Base-by-base conservation (phyloP, 2,888 invertebrate species). In the Scrobipalpa atriplicella region DNA sequence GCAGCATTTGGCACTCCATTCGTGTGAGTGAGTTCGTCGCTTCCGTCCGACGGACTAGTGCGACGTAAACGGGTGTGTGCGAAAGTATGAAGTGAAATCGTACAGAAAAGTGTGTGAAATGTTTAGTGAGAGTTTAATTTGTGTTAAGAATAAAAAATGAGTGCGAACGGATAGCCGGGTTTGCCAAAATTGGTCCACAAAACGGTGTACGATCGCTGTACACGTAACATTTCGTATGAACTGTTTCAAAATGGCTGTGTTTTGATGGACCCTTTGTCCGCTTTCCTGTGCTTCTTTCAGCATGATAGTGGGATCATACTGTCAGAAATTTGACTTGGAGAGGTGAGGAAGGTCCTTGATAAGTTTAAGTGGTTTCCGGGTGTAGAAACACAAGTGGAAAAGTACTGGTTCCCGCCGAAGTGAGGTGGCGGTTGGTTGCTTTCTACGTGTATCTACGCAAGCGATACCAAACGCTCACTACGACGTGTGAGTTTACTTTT, bases 201-300 rank as follows among this genome's bases (percentile, higher is more conserved):
- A 85, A 87, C 85, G 84, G 80, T 83, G 78, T 81, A 84, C 79
- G 73, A 74, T 81, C 77, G 82, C 77, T 75, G 85, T 86, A 88
- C 89, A 92, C 89, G 90, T 91, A 92, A 91, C 92, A 90, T 90
- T 91, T 86, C 78, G 69, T 88, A 84, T 72, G 86, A 84, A 91
- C 91, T 79, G 91, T 92, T 93, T 93, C 95, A 95, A 95, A 94
- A 95, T 95, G 95, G 95, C 95, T 94, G 95, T 94, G 93, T 94
- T 94, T 94, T 95, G 94, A 94, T 93, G 93, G 94, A 93, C 93
- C 92, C 94, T 94, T 94, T 94, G 93, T 93, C 91, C 94, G 88
- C 90, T 93, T 94, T 94, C 93, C 87, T 90, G 80, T 86, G 85
- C 93, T 93, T 93, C 92, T 94, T 93, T 93, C 95, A 95, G 93